Base-by-base conservation (phyloP, 2,797 vertebrate genomes). In the Pseudochirops cupreus region DNA sequence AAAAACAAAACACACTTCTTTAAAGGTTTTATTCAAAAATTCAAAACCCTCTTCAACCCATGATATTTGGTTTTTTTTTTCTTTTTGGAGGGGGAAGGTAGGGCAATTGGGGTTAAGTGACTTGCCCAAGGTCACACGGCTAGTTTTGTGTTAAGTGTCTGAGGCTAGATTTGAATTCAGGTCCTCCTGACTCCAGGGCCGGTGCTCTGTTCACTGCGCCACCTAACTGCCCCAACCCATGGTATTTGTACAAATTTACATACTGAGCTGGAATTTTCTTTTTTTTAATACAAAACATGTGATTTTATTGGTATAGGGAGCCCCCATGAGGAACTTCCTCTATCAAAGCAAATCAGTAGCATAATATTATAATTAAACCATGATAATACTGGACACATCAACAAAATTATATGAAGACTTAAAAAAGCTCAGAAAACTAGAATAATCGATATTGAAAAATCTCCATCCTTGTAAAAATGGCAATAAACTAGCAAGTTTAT, bases 361-460 rank as follows among this genome's bases (percentile, higher is more conserved):
- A 26, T 82, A 82, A 82, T 11, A 82, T 21, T 46, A 82, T 24
- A 82, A 46, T 87, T 26, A 87, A 87, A 87, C 9, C 74, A 28
- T 50, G 74, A 46, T 87, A 50, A 87, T 87, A 39, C 39, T 94
- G 33, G n/a, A 94, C 0, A 46, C 16, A 96, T 92, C 2, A 94
- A 95, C 93, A 91, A 50, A 93, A 28, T 82, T 93, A 5, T 50
- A 55, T 62, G 91, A 53, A 29, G 24, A 91, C 46, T 93, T 93
- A 89, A 96, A 55, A 97, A 94, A 94, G 82, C 16, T 18, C 91
- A 92, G 21, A 0, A 92, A 95, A 95, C 96, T 56, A 12, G 94
- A 95, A 92, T 87, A 46, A 50, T 46, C 74, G 11, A 50, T 3
- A 50, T 3, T 87, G 21, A 87, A 87, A 74, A 46, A 87, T 87